Evolutionary conservation across 2,797 vertebrate species (phyloP).

Genomic region (Pelochelys cantorii): DNA sequence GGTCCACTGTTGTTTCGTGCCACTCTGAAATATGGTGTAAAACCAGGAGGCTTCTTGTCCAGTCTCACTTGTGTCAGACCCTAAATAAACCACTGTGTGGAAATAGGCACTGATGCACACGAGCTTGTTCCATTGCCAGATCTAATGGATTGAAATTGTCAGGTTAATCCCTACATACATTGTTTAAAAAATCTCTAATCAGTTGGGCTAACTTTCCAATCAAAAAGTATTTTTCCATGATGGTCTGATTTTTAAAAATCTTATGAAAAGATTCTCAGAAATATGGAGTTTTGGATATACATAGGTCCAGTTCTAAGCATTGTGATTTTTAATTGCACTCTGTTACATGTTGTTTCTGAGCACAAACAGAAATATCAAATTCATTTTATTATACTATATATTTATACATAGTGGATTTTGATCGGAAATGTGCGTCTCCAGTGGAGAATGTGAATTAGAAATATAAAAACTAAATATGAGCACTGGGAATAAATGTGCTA

Average conservation of each 20-base stretch:
- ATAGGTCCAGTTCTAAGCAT: neutral
- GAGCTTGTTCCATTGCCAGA: neutral
- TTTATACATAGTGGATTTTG: constrained; percentile 55
- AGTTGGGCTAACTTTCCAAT: neutral
- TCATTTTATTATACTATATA: constrained; percentile 25
- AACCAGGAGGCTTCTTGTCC: neutral
- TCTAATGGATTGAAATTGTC: neutral
- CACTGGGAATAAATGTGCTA: constrained; percentile 48
- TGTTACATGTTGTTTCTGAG: constrained; percentile 1
- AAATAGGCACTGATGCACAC: neutral
- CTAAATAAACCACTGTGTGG: neutral
- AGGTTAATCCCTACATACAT: neutral
- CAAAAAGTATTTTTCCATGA: neutral
- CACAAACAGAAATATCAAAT: constrained; percentile 11
- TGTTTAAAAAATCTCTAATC: neutral
- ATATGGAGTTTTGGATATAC: neutral
- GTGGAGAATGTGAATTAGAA: constrained; percentile 56
- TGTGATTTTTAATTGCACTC: neutral
- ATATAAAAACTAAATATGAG: constrained; percentile 59
- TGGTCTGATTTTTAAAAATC: neutral
- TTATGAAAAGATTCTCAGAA: neutral
- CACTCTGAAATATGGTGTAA: neutral
- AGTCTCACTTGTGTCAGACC: neutral
- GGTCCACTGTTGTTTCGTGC: neutral
- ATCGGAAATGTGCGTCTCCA: constrained; percentile 52